Base-by-base conservation (phyloP, 2,113 vertebrate species). In the Anolis sagrei region DNA sequence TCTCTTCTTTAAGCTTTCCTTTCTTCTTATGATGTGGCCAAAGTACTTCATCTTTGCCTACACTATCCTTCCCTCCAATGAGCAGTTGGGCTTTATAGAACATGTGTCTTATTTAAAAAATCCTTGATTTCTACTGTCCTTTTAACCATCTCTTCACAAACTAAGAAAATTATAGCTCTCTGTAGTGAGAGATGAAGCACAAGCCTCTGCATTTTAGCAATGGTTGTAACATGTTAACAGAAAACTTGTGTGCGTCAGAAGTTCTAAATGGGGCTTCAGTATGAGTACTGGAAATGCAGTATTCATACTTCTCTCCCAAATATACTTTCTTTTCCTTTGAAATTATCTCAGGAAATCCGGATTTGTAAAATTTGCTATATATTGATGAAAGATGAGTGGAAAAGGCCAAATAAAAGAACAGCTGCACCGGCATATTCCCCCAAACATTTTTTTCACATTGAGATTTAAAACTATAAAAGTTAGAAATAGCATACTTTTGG, bases 121-220 rank as follows among this genome's bases (percentile, higher is more conserved):
- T 49, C 76, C 72, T 29, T 44, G 54, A 18, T 10, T 4, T 21
- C 76, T 72, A 49, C 27, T 72, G 75, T 68, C n/a, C 51, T 7
- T 44, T 51, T 32, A 16, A 4, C 19, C 27, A 1, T 2, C 9
- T 21, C 4, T 85, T 44, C 29, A 51, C 76, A 34, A 87, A 2
- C 18, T 61, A 16, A 72, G 14, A 48, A 36, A 44, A 13, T 0
- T 0, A 2, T 66, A 69, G 39, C 39, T 2, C 68, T 83, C 18
- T 3, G 36, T 3, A 68, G 7, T 6, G 29, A 51, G 21, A 19
- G 3, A 80, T 5, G 44, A 16, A 66, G 7, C 25, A 64, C 14
- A 44, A 18, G 34, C 54, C 51, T 61, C 25, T 25, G 70, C 69
- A n/a, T 1, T 10, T 36, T 10, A 0, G 70, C 25, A 78, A 9